Conservation (phyloP, 1,140 invertebrate species). For the Zaprionus taronus region DNA sequence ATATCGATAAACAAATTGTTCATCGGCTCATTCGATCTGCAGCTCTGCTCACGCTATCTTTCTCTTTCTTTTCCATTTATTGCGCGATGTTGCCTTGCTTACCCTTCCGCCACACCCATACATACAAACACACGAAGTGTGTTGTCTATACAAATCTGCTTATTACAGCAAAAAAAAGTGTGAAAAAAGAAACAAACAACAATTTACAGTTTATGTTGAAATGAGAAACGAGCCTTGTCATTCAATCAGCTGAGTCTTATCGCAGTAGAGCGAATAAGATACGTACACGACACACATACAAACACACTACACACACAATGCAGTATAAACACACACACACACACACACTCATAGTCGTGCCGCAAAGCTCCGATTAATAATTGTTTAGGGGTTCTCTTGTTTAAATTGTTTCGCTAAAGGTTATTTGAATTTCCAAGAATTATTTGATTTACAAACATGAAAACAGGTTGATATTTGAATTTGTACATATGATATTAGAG, state of each 20-base stretch:
- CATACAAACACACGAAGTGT: neutral
- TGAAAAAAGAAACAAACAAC: conserved; percentile 14
- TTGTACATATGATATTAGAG: neutral
- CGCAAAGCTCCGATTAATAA: neutral
- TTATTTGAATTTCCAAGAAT: neutral
- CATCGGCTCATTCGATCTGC: neutral
- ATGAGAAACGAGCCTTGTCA: conserved; percentile 34
- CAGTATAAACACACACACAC: neutral
- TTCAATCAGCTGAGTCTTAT: conserved; percentile 38
- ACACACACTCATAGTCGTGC: neutral
- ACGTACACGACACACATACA: conserved; percentile 9
- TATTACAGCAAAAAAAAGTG: conserved; percentile 11
- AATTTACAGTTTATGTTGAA: conserved; percentile 33
- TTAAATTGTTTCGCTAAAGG: neutral
- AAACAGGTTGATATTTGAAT: neutral
- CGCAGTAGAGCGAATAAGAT: conserved; percentile 23
- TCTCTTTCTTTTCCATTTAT: conserved; percentile 1
- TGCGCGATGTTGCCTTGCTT: conserved; percentile 5
- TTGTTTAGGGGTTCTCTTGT: conserved; percentile 5
- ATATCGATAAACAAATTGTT: neutral
- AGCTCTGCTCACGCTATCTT: conserved; percentile 1
- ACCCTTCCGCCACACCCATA: neutral
- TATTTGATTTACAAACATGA: neutral
- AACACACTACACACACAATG: conserved; percentile 3
- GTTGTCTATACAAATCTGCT: conserved; percentile 6